Base-by-base conservation (phyloP, 2,113 vertebrate genomes). In the Calypte anna region DNA sequence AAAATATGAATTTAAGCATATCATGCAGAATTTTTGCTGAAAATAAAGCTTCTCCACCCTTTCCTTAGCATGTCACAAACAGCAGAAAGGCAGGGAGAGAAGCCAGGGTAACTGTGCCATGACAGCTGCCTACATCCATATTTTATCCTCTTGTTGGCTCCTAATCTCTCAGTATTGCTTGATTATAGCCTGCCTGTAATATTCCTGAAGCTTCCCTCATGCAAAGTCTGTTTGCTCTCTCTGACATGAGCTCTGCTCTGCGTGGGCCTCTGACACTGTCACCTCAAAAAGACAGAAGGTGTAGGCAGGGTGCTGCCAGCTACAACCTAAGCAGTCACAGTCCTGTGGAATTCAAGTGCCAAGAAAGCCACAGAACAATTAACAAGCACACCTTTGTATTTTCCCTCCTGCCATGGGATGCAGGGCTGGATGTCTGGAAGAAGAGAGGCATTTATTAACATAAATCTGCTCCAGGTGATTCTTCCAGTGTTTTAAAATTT, bases 181-280 rank as follows among this genome's bases (percentile, higher is more conserved):
- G 69, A 86, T 90, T 90, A 75, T 40, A 73, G 55, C 62, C 58
- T 75, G 67, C 50, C 50, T 84, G 28, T 70, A 21, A 36, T 76
- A 66, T 70, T 91, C 87, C 74, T 84, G 79, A 79, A 68, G 64
- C 21, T 92, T 58, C 76, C 62, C n/a, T 79, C 54, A n/a, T 78
- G 33, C 17, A 30, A 86, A 70, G 50, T 3, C 12, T 24, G 23
- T 30, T 80, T 79, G 54, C 43, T 74, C 3, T 63, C 79, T 93
- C 63, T 80, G 91, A 73, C 40, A 58, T 0, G 9, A 88, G 43
- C 72, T 82, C 40, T 84, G 66, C 28, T 63, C 10, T 61, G 73
- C 0, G 13, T 70, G 73, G 80, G 91, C 77, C 73, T 88, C 73
- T 94, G 92, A 74, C 82, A 72, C 28, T 4, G 25, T 83, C 53